A percentile compares a stretch with the other conserved stretches of the same genome.
Evolutionary conservation across 2,113 vertebrate genomes (phyloP).

Genomic region (Grallaria varia): DNA sequence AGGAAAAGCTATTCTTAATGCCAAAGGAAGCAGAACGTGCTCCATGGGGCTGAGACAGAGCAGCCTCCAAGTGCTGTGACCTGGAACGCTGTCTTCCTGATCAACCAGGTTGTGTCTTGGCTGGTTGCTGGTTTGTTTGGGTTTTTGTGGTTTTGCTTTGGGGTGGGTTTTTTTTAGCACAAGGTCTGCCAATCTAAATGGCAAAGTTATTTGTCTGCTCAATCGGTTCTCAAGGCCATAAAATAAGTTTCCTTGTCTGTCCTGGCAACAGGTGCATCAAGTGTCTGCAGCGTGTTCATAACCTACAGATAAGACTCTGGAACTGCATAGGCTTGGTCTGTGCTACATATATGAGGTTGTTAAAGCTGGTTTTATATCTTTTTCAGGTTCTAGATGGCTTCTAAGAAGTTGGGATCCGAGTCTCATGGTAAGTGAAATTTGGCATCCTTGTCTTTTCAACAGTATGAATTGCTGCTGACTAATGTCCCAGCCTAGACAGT

Average conservation of each 20-base stretch:
- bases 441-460: neutral
- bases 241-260: neutral
- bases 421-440: constrained; percentile 83
- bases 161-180: no score
- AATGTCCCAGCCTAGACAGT: neutral
- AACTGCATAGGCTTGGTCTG: neutral
- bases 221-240: neutral
- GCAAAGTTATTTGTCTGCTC: neutral
- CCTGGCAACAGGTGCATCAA: neutral
- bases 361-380: constrained; percentile 56
- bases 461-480: neutral
- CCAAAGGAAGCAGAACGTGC: neutral
- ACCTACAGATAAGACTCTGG: neutral
- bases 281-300: neutral
- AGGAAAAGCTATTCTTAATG: constrained; percentile 30
- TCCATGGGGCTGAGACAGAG: neutral
- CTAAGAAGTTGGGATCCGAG: constrained; percentile 92
- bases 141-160: neutral
- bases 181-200: no score
- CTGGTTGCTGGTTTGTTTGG: neutral
- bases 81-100: neutral
- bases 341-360: neutral
- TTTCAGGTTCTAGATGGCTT: constrained; percentile 96
- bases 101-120: neutral
- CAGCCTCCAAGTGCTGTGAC: neutral